Evolutionary conservation across 2,888 invertebrate genomes (phyloP), one percentile per base, ranked within the genome.

Genomic region (Melanargia galathea): DNA sequence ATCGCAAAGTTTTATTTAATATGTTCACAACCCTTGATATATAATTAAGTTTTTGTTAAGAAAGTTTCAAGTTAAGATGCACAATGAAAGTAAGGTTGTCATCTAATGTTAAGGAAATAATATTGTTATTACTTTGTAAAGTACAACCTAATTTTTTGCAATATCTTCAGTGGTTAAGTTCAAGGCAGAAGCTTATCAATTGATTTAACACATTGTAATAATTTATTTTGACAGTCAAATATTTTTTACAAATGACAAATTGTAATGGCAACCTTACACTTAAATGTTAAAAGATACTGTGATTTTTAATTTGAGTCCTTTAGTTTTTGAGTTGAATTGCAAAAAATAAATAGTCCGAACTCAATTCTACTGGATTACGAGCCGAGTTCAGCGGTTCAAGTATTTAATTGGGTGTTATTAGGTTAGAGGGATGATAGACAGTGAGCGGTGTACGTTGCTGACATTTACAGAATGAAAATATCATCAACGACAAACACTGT

Each of bases 401-500:
- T 24, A 49, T 84, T 68, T 66, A 59, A 79, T 81, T 83, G 73
- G 85, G 82, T 70, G 68, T 71, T 67, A 72, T 71, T 81, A 78
- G 76, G 71, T 62, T 79, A 76, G 73, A 70, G 76, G 83, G 71
- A 79, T 75, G 74, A 76, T 83, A 83, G 82, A 76, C 75, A 81
- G 79, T 82, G 77, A 81, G 83, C 87, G 80, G 88, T 90, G 89
- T 85, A 87, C 87, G 90, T 90, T 90, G 91, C 82, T 90, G 90
- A 85, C 78, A 83, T 90, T 90, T 90, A 78, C 86, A 88, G 81
- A 84, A 70, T 72, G 79, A 77, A 86, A 87, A 84, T 86, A 75
- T 87, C 86, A 88, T 79, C 89, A 90, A 90, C 88, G 88, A 79
- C 70, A 83, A 84, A 82, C 87, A 90, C 85, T 83, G 86, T 81